Evolutionary conservation across 2,888 invertebrate genomes (phyloP).

Genomic region (Mantis religiosa): DNA sequence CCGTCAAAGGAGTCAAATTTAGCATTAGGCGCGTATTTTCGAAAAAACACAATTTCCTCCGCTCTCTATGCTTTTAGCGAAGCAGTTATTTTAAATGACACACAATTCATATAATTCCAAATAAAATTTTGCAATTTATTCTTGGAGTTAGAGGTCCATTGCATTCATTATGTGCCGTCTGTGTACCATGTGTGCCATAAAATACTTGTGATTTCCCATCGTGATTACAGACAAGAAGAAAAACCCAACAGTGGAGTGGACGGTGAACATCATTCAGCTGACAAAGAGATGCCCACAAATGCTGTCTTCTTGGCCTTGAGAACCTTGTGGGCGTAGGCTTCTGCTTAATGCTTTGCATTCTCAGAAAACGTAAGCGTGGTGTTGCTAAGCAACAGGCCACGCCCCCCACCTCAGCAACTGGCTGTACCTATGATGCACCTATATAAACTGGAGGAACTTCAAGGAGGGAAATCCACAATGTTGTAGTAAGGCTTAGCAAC

Average conservation of each 20-base stretch:
- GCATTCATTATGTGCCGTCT: not conserved
- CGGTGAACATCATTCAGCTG: not conserved
- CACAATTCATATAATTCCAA: not conserved
- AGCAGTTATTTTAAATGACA: no score
- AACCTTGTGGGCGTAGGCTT: not conserved
- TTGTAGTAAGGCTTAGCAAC: not conserved
- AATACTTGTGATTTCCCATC: not conserved
- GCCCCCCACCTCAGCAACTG: not conserved
- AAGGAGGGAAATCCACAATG: not conserved
- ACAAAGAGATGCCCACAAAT: not conserved
- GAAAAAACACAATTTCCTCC: no score
- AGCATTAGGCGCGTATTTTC: no score
- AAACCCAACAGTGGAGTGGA: not conserved
- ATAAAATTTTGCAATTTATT: not conserved
- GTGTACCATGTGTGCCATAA: not conserved
- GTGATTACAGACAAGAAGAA: not conserved
- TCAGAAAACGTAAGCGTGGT: not conserved
- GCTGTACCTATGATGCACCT: not conserved
- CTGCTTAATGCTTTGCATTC: not conserved
- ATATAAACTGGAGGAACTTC: not conserved
- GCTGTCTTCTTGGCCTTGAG: not conserved
- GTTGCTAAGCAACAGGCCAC: slow-evolving; percentile 6
- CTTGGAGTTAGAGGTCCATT: not conserved
- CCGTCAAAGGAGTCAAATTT: no score
- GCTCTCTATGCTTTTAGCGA: no score